phyloP scores from a whole-genome alignment of 2,888 invertebrate species.

The Meteorus colon region DNA sequence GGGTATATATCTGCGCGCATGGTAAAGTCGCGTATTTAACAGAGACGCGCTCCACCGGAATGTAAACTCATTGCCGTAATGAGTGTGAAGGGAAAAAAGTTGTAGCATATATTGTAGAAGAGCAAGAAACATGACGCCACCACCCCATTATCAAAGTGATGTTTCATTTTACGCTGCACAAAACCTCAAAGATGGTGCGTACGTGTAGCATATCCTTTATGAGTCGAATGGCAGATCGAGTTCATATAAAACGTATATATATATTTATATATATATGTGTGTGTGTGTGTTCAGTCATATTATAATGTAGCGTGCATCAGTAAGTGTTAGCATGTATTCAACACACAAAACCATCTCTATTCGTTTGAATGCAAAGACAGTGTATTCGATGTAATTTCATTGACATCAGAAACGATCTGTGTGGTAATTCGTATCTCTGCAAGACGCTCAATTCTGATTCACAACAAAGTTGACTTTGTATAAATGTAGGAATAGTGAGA shows the following conservation, averaged over 20 bases:
- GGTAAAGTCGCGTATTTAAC: slow-evolving; percentile 34
- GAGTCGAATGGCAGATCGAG: slow-evolving; percentile 67
- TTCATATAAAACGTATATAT: slow-evolving; percentile 5
- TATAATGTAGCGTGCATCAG: too few species aligned
- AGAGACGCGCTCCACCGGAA: slow-evolving; percentile 29
- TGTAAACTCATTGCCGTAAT: slow-evolving; percentile 39
- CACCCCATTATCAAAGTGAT: slow-evolving; percentile 44
- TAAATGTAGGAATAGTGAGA: too few species aligned
- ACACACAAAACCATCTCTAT: neutral
- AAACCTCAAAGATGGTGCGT: slow-evolving; percentile 68
- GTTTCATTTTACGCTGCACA: slow-evolving; percentile 63
- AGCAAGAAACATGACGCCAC: slow-evolving; percentile 16
- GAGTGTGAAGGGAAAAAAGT: slow-evolving; percentile 17
- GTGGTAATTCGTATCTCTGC: too few species aligned
- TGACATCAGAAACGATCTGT: neutral
- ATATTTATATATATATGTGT: neutral
- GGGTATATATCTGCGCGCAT: neutral
- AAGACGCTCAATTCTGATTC: too few species aligned
- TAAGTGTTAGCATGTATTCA: neutral
- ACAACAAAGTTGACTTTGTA: too few species aligned
- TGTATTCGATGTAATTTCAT: neutral
- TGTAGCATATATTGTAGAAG: neutral
- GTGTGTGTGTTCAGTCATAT: neutral
- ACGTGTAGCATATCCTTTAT: slow-evolving; percentile 65
- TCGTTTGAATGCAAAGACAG: neutral